These are phyloP conservation scores for Stenodera caucasica DNA, from an alignment of 2,888 invertebrate species.

Conservation along the genomic window DNA sequence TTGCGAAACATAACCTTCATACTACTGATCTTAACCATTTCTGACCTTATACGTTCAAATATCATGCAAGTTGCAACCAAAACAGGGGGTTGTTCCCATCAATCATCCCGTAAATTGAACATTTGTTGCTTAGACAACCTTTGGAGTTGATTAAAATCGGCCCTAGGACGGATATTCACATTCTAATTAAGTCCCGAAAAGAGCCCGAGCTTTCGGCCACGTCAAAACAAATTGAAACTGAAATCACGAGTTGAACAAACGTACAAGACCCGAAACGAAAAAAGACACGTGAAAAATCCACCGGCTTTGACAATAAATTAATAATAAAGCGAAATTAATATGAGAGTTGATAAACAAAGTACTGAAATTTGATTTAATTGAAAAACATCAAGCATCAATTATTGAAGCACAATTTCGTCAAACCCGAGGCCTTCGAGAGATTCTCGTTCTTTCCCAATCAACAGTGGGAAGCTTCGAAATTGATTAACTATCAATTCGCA, in stretches of 20 bases:
- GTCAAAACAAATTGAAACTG: background rate
- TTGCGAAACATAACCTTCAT: background rate
- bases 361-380: background rate
- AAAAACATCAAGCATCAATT: background rate
- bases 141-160: background rate
- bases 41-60: background rate
- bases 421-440: too few species aligned
- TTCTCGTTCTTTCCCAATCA: too few species aligned
- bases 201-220: background rate
- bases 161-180: background rate
- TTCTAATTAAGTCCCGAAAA: background rate
- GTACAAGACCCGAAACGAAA: too few species aligned
- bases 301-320: too few species aligned
- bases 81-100: background rate
- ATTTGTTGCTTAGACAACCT: background rate
- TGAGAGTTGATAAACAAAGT: background rate
- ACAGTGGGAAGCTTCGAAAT: too few species aligned
- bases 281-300: too few species aligned
- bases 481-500: too few species aligned
- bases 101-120: background rate
- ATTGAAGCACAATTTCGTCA: too few species aligned
- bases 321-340: background rate
- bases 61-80: background rate
- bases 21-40: slow-evolving; percentile 3
- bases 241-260: background rate